Base-by-base conservation (phyloP, 1,140 invertebrate genomes). In the Psix sp. region DNA sequence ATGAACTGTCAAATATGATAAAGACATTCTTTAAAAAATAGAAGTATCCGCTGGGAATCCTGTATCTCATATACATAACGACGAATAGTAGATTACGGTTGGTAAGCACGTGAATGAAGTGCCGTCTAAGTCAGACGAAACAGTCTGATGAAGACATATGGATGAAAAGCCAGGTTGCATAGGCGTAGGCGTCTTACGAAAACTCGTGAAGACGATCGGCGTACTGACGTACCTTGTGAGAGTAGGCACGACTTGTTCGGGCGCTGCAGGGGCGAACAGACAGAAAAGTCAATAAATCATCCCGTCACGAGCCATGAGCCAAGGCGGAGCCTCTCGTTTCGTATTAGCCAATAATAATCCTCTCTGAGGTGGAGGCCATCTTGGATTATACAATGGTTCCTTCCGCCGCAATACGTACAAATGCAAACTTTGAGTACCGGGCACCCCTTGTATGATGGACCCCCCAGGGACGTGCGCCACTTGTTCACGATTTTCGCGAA, bases 261-360 rank as follows among this genome's bases (percentile, higher is more conserved):
- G 62, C 72, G 76, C 73, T 79, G 82, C 80, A 84, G 80, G 84
- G 84, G 84, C 82, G 84, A 85, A 84, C 85, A 85, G 86, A 86
- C 84, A 87, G 86, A 86, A 87, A 86, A 86, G 77, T 82, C 83
- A 85, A 87, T 87, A 87, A 86, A 87, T 87, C 86, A 87, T 87
- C 78, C 86, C 82, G 85, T 87, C 85, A 87, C 84, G 82, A 87
- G 84, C 82, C 86, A 86, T 87, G 86, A 88, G 84, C 84, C 82
- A 87, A 89, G 88, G 88, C 88, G 88, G 88, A 87, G 88, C 87
- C 82, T 86, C 87, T 88, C 83, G 83, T 86, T 84, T 87, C 83
- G 87, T 88, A 88, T 88, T 88, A 89, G 88, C 88, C 88, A 89
- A 89, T 89, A 89, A 89, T 89, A 89, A 88, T 88, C 86, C 86